Conservation (phyloP, 2,888 invertebrate species). For the Drosophila kambysellisi region DNA sequence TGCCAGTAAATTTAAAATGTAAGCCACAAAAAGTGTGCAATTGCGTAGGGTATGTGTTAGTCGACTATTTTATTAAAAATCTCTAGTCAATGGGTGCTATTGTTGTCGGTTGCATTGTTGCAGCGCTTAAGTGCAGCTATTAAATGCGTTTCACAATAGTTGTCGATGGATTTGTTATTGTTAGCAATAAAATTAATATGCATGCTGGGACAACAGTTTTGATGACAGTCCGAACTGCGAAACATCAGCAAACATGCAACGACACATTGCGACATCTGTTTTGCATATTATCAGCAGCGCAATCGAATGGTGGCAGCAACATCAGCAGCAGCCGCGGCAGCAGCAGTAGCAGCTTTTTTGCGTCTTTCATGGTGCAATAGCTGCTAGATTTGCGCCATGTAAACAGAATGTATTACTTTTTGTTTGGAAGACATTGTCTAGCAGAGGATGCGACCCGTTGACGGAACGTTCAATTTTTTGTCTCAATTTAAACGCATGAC, state of each 20-base stretch:
- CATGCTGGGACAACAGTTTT: constrained; percentile 66
- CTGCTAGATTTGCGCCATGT: constrained; percentile 46
- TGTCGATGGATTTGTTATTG: constrained; percentile 79
- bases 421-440: constrained; percentile 53
- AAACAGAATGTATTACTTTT: constrained; percentile 59
- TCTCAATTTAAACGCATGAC: constrained; percentile 74
- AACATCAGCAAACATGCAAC: constrained; percentile 36
- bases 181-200: constrained; percentile 79
- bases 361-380: constrained; percentile 49
- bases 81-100: constrained; percentile 8
- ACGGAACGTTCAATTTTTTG: constrained; percentile 33
- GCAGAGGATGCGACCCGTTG: constrained; percentile 27
- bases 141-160: constrained; percentile 72
- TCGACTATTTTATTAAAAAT: background rate
- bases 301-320: constrained; percentile 41
- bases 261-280: constrained; percentile 62
- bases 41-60: background rate
- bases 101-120: constrained; percentile 48
- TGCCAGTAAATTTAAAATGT: background rate
- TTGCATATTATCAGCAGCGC: constrained; percentile 60
- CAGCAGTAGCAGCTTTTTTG: constrained; percentile 40
- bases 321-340: constrained; percentile 24
- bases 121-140: constrained; percentile 63
- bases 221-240: constrained; percentile 61
- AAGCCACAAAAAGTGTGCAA: background rate